Evolutionary conservation across 2,113 vertebrate genomes (phyloP), one percentile per base, ranked within the genome.

Genomic region (Ivindomyrus marchei): DNA sequence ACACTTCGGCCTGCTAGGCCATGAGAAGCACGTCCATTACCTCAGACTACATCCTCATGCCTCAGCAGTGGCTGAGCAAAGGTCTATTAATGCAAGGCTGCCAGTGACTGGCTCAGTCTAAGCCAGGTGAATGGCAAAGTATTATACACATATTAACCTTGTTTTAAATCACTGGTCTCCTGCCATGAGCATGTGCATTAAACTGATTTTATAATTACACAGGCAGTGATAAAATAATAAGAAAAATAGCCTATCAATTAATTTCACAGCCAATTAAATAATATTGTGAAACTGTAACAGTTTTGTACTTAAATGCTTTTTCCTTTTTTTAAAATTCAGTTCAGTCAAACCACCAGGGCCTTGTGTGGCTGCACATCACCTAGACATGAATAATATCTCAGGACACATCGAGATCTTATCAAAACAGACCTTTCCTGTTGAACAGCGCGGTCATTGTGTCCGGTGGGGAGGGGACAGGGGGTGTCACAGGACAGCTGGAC

Each of bases 371-470:
- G 21, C 15, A 36, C n/a, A n/a, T 74, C 85, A 87, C 70, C n/a
- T 88, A 87, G 36, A 92, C 91, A 90, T 83, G 91, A 92, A 93
- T 90, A 94, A 93, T 94, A 91, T 89, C 89, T 89, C 17, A 74
- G 90, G 91, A 50, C 89, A 90, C 91, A 74, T 58, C 31, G 90
- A 92, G 93, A 95, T 94, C 90, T 93, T 94, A 94, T 95, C 93
- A 24, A 74, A 90, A n/a, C 58, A 21, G 89, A 90, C 90, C 90
- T 92, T 95, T 95, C 93, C 93, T 94, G 93, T 90, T 42, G 85
- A 94, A 94, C 94, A 94, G 94, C 92, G 91, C 11, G 88, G 62
- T 86, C 88, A 74, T 83, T 91, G 90, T 91, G 36, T 84, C 70
- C 47, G 74, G 9, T 17, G 21, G 85, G 46, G 45, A 9, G 27